Percentiles rank a stretch among this genome's conserved stretches.
These are phyloP conservation scores for Xenopus tropicalis DNA, from an alignment of 2,113 vertebrate genomes.

Conservation along the genomic window UCB_Xtro_10.0 CM004447.2:69850001-69850500, in stretches of 20 bases:
- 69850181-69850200: conserved; percentile 97
- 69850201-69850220: conserved; percentile 95
- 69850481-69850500: too few species aligned
- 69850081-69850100: conserved; percentile 5
- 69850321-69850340: conserved; percentile 69
- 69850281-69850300: conserved; percentile 97
- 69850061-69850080: too few species aligned
- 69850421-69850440: conserved; percentile 72
- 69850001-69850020: too few species aligned
- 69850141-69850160: conserved; percentile 99
- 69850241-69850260: conserved; percentile 98
- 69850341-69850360: conserved; percentile 50
- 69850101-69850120: conserved; percentile 98
- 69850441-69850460: conserved; percentile 37
- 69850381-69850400: conserved; percentile 62
- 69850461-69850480: too few species aligned
- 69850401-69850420: conserved; percentile 72
- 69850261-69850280: conserved; percentile 95
- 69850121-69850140: conserved; percentile 98
- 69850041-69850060: too few species aligned
- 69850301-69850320: conserved; percentile 80
- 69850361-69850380: conserved; percentile 44
- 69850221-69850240: conserved; percentile 97
- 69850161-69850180: conserved; percentile 99
- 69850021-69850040: too few species aligned